Conservation (phyloP, 1,140 invertebrate species). For the Papilio helenus region DNA sequence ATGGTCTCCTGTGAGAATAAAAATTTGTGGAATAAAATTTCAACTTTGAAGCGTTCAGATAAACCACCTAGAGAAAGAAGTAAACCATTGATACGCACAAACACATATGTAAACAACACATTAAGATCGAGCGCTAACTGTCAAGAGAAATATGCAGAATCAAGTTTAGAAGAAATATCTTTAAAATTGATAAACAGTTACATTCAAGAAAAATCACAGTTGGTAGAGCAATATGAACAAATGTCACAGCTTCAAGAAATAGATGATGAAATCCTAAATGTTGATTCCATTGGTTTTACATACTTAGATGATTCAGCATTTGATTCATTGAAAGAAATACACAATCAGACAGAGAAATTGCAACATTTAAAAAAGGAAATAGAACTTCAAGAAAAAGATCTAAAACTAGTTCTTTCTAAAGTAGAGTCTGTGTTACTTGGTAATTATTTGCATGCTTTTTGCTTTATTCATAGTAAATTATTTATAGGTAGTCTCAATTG, state of each 20-base stretch:
- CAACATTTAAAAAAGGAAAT: slow-evolving; percentile 85
- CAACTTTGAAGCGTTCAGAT: slow-evolving; percentile 81
- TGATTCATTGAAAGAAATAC: slow-evolving; percentile 86
- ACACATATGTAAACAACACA: slow-evolving; percentile 85
- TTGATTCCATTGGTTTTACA: slow-evolving; percentile 86
- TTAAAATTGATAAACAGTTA: slow-evolving; percentile 87
- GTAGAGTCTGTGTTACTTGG: slow-evolving; percentile 68
- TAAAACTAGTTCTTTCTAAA: slow-evolving; percentile 79
- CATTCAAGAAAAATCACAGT: slow-evolving; percentile 86
- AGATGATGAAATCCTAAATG: slow-evolving; percentile 79
- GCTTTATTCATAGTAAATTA: too few species aligned
- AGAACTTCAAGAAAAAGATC: slow-evolving; percentile 85
- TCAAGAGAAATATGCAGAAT: slow-evolving; percentile 83
- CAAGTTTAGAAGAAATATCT: slow-evolving; percentile 90
- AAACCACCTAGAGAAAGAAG: slow-evolving; percentile 79
- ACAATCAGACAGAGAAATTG: slow-evolving; percentile 86
- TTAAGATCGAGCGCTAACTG: slow-evolving; percentile 81
- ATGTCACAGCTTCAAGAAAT: slow-evolving; percentile 85
- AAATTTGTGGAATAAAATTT: slow-evolving; percentile 89
- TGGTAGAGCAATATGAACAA: slow-evolving; percentile 87
- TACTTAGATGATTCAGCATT: slow-evolving; percentile 86
- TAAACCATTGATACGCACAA: slow-evolving; percentile 83
- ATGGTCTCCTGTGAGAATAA: slow-evolving; percentile 92
- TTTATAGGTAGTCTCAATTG: not conserved
- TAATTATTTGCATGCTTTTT: slow-evolving; percentile 40